Evolutionary conservation across 2,797 vertebrate species (phyloP).

Genomic region (Okamejei kenojei): DNA sequence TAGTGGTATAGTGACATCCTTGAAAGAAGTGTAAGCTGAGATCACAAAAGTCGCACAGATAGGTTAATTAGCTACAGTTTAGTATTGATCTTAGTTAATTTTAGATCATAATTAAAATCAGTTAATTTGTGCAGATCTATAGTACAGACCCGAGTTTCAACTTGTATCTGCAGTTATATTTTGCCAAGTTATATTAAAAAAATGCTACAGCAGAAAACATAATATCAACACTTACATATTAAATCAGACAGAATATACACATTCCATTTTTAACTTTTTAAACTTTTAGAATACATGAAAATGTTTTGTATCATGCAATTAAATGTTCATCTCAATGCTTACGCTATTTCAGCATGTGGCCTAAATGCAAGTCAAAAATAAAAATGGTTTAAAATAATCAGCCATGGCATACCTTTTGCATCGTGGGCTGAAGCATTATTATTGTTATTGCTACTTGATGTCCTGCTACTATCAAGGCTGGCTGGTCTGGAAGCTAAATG

Average conservation of each 20-base stretch:
- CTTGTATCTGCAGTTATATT: background rate
- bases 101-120: too few relatives aligned
- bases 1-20: too few relatives aligned
- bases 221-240: background rate
- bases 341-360: background rate
- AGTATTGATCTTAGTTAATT: too few relatives aligned
- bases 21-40: too few relatives aligned
- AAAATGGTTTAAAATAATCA: conserved; percentile 48
- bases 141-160: too few relatives aligned
- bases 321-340: background rate
- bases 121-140: too few relatives aligned
- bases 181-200: background rate
- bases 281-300: background rate
- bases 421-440: conserved; percentile 84
- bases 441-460: conserved; percentile 91
- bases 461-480: conserved; percentile 93
- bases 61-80: too few relatives aligned
- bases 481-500: conserved; percentile 82
- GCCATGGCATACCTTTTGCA: conserved; percentile 80
- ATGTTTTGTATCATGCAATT: conserved; percentile 4
- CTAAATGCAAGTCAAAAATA: conserved; percentile 14
- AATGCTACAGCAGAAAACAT: background rate
- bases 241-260: background rate
- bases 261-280: background rate
- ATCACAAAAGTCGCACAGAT: too few relatives aligned